These are phyloP conservation scores for Hirtodrosophila cameraria DNA, from an alignment of 2,888 invertebrate genomes.

Conservation along the genomic window DNA sequence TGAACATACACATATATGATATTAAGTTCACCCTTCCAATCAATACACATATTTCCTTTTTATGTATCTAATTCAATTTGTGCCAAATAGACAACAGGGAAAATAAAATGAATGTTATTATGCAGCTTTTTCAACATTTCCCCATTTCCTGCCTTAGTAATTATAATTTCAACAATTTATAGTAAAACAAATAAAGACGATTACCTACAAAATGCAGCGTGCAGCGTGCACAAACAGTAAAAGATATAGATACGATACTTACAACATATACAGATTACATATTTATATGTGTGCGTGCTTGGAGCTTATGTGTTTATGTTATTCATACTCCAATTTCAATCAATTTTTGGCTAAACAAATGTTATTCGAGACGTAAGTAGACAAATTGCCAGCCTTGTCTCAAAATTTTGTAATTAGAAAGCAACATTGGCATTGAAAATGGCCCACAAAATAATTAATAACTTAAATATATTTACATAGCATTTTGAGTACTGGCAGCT, in stretches of 20 bases:
- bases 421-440: constrained; percentile 36
- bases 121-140: constrained; percentile 27
- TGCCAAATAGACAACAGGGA: constrained; percentile 28
- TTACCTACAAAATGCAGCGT: constrained; percentile 34
- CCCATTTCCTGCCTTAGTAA: constrained; percentile 61
- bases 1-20: neutral
- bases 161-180: constrained; percentile 78
- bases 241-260: constrained; percentile 28
- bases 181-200: constrained; percentile 50
- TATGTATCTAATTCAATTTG: constrained; percentile 72
- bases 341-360: constrained; percentile 65
- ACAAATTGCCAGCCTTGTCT: constrained; percentile 3
- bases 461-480: constrained; percentile 64
- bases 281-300: constrained; percentile 2
- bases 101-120: constrained; percentile 28
- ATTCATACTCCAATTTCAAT: constrained; percentile 51
- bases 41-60: constrained; percentile 33
- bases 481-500: constrained; percentile 41
- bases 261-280: neutral
- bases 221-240: constrained; percentile 25
- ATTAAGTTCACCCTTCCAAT: constrained; percentile 15
- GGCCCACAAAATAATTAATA: constrained; percentile 70
- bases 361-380: constrained; percentile 44
- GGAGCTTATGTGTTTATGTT: constrained; percentile 22
- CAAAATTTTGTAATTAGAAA: constrained; percentile 55